Evolutionary conservation across 2,797 vertebrate genomes (phyloP), one percentile per base, ranked within the genome.

Genomic region (Ptychobarbus kaznakovi): DNA sequence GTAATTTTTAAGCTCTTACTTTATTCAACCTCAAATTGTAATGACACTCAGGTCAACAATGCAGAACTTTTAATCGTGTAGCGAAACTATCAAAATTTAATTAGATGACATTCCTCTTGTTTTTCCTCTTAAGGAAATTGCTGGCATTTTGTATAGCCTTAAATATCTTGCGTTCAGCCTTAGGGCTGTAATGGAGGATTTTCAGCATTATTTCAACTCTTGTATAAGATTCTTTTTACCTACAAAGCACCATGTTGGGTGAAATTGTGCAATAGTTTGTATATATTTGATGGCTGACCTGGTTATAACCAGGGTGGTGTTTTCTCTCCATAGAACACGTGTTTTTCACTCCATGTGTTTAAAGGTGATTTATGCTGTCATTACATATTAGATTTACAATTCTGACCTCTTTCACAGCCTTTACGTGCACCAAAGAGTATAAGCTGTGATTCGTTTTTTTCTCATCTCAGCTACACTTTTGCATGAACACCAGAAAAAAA

Each of bases 201-300:
- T 78, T 83, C 86, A 51, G 73, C 74, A 73, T 90, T 69, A 80
- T 38, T 12, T 86, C 42, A 86, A 86, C 76, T 87, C 86, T 66
- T 72, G 53, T 51, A 35, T 49, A 73, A 40, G 40, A 73, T 28
- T 89, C 63, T 87, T 61, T 58, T 84, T 20, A 66, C 63, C 32
- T 73, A 65, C 46, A 11, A 56, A 65, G 68, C 75, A 77, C 73
- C 73, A 90, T 84, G 85, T 93, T 92, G 92, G 79, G 81, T 87
- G 65, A 93, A 49, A 81, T 88, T 87, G 93, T 95, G 93, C 94
- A 93, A 93, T 94, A 93, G 87, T 92, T 91, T 91, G 32, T 61
- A 86, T 74, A 58, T 58, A 85, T 49, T 92, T 90, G 86, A 89
- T 88, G 86, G 87, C 89, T 88, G 93, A 90, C 89, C 90, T 20